Evolutionary conservation across 2,797 vertebrate genomes (phyloP), one percentile per base, ranked within the genome.

Genomic region (Adelosebastes latens): DNA sequence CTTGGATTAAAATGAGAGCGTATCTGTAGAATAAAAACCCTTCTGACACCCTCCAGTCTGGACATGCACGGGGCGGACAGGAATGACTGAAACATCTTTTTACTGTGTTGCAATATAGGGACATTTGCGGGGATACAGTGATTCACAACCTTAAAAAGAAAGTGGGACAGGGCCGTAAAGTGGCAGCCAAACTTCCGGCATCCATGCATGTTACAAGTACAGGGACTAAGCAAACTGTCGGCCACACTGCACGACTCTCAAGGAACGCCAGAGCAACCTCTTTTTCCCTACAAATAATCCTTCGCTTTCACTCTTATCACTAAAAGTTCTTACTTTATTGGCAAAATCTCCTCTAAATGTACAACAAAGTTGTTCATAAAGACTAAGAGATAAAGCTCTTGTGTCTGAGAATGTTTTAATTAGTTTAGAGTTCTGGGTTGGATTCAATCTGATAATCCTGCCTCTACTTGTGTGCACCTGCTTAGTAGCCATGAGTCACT

Each of bases 211-310:
- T 46, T 4, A 46, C 16, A 60, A 89, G 75, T 36, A 64, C 59
- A 78, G 62, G 77, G 75, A 84, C 76, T 82, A 83, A 86, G 72
- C 63, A 87, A 86, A 80, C 66, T 77, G 77, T 76, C 6, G n/a
- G 49, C 42, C 42, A 46, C 16, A 46, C 16, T 18, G 56, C 72
- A 65, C 66, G 1, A 25, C 61, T 79, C 79, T 86, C 46, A 53
- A 72, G 46, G 18, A 77, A 77, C 4, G 7, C 77, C 65, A 66
- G 53, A 61, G 34, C 64, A 72, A 75, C 62, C 66, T 22, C 42
- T 62, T 76, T 60, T 63, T 42, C 5, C 27, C 16, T 36, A 14
- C 22, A 20, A 59, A 69, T 75, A 67, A 80, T 82, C 76, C 36
- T 18, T 9, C 3, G 25, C 52, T 59, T 74, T 68, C 29, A 72